These are phyloP conservation scores for Gallirallus australis DNA, from an alignment of 2,797 vertebrate species.

Conservation along the genomic window DNA sequence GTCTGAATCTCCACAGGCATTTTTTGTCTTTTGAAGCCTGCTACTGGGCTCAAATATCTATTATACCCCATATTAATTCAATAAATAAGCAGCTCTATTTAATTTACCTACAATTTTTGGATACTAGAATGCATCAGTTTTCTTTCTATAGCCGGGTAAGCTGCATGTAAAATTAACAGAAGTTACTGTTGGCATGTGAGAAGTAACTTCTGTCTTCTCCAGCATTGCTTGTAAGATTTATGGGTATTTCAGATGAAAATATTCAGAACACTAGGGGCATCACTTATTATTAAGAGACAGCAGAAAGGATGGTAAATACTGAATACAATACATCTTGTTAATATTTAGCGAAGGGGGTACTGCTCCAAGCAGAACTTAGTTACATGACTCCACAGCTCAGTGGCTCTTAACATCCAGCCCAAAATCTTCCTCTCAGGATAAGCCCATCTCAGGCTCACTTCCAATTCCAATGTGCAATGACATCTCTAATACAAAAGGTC, in stretches of 20 bases:
- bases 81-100: neutral
- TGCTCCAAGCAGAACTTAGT: neutral
- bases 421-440: neutral
- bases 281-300: neutral
- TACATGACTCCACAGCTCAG: neutral
- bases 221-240: neutral
- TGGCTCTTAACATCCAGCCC: neutral
- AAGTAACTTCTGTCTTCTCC: neutral
- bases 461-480: neutral
- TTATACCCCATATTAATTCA: neutral
- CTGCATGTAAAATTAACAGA: neutral
- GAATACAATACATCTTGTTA: neutral
- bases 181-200: neutral
- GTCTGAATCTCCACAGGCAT: neutral
- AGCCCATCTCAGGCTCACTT: neutral
- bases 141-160: neutral
- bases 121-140: neutral
- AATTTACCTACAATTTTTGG: neutral
- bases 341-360: neutral
- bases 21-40: neutral
- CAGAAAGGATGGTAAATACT: neutral
- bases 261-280: neutral
- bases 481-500: neutral
- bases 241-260: neutral
- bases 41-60: neutral